Conservation (phyloP, 2,113 vertebrate species). For the Ageneiosus marmoratus region DNA sequence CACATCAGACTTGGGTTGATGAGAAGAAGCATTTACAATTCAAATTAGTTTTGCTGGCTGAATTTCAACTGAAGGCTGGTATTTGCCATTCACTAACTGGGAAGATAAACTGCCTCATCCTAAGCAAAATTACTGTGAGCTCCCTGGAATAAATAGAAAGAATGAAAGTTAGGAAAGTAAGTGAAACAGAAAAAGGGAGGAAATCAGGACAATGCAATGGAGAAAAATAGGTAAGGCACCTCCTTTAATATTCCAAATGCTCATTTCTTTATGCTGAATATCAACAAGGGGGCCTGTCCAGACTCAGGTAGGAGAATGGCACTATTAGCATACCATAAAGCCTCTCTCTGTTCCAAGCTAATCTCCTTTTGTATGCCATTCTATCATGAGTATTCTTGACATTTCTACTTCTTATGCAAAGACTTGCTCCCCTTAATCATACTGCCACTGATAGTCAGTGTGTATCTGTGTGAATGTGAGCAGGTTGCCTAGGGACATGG, state of each 20-base stretch:
- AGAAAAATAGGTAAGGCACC: conserved; percentile 29
- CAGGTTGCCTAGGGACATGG: conserved; percentile 8
- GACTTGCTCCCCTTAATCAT: conserved; percentile 41
- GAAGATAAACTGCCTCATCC: conserved; percentile 57
- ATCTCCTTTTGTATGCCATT: conserved; percentile 34
- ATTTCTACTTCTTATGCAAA: conserved; percentile 39
- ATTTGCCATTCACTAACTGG: conserved; percentile 29
- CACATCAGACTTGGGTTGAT: conserved; percentile 7
- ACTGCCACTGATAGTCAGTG: conserved; percentile 1
- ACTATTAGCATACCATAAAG: conserved; percentile 59
- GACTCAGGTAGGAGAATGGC: conserved; percentile 52
- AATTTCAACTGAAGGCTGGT: conserved; percentile 35
- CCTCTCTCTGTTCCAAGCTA: conserved; percentile 21
- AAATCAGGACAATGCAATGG: background rate
- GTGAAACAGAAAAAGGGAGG: conserved; percentile 17
- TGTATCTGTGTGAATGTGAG: background rate
- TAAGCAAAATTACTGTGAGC: background rate
- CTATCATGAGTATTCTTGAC: conserved; percentile 35
- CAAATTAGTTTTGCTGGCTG: conserved; percentile 38
- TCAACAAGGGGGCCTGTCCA: conserved; percentile 51
- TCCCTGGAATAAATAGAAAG: background rate
- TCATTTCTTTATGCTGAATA: conserved; percentile 59
- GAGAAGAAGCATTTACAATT: conserved; percentile 22
- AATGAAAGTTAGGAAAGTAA: background rate
- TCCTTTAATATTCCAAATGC: conserved; percentile 68